phyloP scores from a whole-genome alignment of 2,888 invertebrate genomes.

The Dastarcus helophoroides region DNA sequence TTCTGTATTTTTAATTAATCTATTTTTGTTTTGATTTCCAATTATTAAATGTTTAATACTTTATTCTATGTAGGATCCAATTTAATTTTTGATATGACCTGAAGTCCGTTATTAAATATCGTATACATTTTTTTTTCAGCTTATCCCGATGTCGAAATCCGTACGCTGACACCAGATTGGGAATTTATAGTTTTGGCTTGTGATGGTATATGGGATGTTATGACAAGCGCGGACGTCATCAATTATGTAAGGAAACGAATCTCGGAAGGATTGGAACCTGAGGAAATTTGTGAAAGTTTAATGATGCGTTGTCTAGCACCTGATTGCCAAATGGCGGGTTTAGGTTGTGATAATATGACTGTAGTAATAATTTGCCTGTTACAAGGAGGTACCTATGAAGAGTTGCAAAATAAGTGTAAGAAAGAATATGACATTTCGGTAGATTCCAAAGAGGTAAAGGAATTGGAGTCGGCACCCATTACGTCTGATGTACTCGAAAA shows the following conservation, averaged over 20 bases:
- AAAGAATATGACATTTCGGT: too few species aligned
- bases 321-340: conserved; percentile 91
- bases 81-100: too few species aligned
- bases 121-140: too few species aligned
- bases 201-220: conserved; percentile 99
- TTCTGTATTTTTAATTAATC: too few species aligned
- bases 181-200: conserved; percentile 96
- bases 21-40: too few species aligned
- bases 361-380: conserved; percentile 78
- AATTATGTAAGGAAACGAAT: conserved; percentile 80
- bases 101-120: too few species aligned
- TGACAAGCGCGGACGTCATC: conserved; percentile 89
- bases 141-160: conserved; percentile 80
- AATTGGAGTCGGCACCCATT: too few species aligned
- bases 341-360: conserved; percentile 99
- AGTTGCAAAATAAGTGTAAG: conserved; percentile 33
- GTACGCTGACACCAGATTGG: conserved; percentile 75
- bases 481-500: too few species aligned
- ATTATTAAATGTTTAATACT: too few species aligned
- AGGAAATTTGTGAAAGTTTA: conserved; percentile 90
- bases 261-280: conserved; percentile 73
- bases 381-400: conserved; percentile 42
- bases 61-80: too few species aligned
- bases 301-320: conserved; percentile 94
- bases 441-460: too few species aligned